Base-by-base conservation (phyloP, 2,113 vertebrate genomes). In the Scopus umbretta region DNA sequence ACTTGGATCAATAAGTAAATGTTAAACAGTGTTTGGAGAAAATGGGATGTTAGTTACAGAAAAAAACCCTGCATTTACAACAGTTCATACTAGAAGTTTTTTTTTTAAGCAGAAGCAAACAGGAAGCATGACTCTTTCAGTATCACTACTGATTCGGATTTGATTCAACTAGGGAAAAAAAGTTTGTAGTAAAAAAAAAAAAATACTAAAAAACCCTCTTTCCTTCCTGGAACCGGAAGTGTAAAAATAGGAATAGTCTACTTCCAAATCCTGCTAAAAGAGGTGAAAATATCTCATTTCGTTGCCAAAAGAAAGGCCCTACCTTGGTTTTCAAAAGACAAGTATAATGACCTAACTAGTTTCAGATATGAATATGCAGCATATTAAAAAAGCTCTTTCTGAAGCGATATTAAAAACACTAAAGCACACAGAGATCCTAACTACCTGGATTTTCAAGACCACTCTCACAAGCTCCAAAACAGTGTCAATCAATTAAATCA, bases 141-240 rank as follows among this genome's bases (percentile, higher is more conserved):
- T 68, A 63, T 84, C 81, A 88, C 63, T 30, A 63, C 59, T 65
- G 81, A 80, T 76, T 78, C 19, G 7, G 80, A 43, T 94, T 96
- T 96, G 40, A 87, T 81, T 91, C 47, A 80, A 59, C 27, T 59
- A 80, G 75, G 92, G 76, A 96, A 94, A 56, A 78, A 61, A 93
- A 71, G 34, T 42, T 63, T 67, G 43, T 43, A 75, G 83, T 70
- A 38, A 90, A 80, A 94, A 84, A 73, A 14, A 58, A 42, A 47
- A 58, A 42, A 47, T 6, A n/a, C 22, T 13, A 13, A 47, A 55
- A 59, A 29, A 1, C 49, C 27, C n/a, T 63, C 34, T 67, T 97
- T 96, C 91, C 96, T 97, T 97, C 96, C 94, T 94, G 93, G 53
- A 92, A 66, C 86, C 65, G 96, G 95, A 97, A 96, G 93, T 82